These are phyloP conservation scores for Oreonectes daqikongensis DNA, from an alignment of 2,797 vertebrate species.

Conservation along the genomic window DNA sequence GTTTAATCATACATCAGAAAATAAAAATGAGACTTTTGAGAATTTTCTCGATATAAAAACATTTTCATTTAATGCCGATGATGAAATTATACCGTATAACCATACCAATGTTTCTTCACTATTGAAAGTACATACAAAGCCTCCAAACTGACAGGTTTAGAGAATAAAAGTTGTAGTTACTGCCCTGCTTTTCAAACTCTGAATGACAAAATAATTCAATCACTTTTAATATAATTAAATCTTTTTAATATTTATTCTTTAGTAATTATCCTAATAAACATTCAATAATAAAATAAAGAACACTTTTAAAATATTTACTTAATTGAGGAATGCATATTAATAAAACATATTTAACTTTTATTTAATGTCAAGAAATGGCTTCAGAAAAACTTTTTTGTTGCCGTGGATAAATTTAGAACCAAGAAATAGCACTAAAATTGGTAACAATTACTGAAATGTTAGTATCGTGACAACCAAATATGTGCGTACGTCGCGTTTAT, in stretches of 20 bases:
- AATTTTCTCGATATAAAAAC: too few species aligned
- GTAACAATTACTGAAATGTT: background rate
- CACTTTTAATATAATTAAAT: background rate
- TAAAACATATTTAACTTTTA: background rate
- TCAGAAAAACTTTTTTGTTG: background rate
- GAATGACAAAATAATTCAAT: background rate
- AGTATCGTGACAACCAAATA: background rate
- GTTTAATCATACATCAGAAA: conserved; percentile 32
- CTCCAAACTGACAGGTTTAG: too few species aligned
- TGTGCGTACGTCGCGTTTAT: conserved; percentile 38
- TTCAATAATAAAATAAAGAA: background rate
- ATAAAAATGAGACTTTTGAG: too few species aligned
- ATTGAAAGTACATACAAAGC: too few species aligned
- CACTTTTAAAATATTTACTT: background rate
- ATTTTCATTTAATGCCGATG: too few species aligned
- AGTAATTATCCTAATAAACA: background rate
- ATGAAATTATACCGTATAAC: too few species aligned
- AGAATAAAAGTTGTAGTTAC: background rate
- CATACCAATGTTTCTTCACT: too few species aligned
- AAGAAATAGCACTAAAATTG: background rate
- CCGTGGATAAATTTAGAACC: background rate
- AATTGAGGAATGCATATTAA: background rate
- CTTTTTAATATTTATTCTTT: background rate
- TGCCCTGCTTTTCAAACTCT: background rate
- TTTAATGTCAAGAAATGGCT: background rate